These are phyloP conservation scores for Siniperca scherzeri DNA, from an alignment of 2,797 vertebrate species.

Conservation along the genomic window DNA sequence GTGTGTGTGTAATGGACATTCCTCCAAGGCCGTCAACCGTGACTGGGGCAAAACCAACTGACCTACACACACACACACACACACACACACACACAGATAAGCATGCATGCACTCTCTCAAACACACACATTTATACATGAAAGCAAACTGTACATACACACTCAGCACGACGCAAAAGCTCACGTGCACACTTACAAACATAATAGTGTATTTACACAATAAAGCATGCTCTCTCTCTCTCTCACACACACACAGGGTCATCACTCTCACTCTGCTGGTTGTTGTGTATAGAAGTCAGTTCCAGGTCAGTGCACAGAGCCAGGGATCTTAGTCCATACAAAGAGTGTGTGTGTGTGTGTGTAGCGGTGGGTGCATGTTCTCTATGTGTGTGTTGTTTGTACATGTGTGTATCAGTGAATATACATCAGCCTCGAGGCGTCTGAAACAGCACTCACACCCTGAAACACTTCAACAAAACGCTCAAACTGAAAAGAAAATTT, in stretches of 20 bases:
- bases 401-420: conserved; percentile 50
- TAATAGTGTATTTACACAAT: conserved; percentile 41
- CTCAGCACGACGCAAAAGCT: conserved; percentile 49
- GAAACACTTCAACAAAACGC: conserved; percentile 61
- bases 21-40: conserved; percentile 73
- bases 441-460: conserved; percentile 58
- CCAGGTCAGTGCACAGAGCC: conserved; percentile 80
- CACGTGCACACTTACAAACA: conserved; percentile 35
- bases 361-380: conserved; percentile 24
- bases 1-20: conserved; percentile 80
- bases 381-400: conserved; percentile 31
- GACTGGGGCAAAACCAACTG: conserved; percentile 61
- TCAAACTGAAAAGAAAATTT: conserved; percentile 30
- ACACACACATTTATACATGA: conserved; percentile 48
- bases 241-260: conserved; percentile 60
- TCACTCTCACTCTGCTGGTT: conserved; percentile 81
- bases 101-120: conserved; percentile 30
- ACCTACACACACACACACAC: conserved; percentile 36
- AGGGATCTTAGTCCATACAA: conserved; percentile 77
- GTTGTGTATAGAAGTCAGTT: conserved; percentile 83
- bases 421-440: conserved; percentile 59
- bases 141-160: conserved; percentile 27
- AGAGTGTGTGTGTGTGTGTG: conserved; percentile 50
- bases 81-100: conserved; percentile 40
- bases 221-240: not conserved